Base-by-base conservation (phyloP, 2,888 invertebrate species). In the Athrips mouffetella region DNA sequence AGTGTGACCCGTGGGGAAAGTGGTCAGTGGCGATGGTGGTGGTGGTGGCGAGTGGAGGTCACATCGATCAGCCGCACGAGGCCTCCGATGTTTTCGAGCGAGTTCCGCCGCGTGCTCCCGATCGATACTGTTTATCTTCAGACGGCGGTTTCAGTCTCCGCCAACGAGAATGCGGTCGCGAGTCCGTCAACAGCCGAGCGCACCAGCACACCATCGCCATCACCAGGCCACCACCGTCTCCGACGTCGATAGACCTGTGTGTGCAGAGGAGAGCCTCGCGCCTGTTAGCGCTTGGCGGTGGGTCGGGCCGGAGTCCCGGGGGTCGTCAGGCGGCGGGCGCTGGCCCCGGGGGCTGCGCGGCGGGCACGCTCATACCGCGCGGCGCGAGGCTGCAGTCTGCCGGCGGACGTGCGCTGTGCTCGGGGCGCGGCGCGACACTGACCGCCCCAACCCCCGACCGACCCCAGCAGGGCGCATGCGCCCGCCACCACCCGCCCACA, bases 41-140 rank as follows among this genome's bases (percentile, higher is more conserved):
- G 13, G 7, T 7, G 33, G 13, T n/a, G 20, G 18, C 6, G 20
- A 15, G 4, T 6, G 49, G 53, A 54, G 45, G 50, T 46, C 52
- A 49, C 49, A 50, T 47, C 51, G 51, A 53, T 50, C 52, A 47
- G 51, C n/a, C n/a, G 49, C 35, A 37, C 31, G 37, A 35, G 33
- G 40, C 33, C 29, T 29, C 21, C 29, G 29, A 42, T 42, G 42
- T 42, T 46, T 31, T 29, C 42, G 33, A 13, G 45, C 10, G 37
- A 25, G 51, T 40, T 35, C 37, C 5, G 46, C 35, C 29, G 40
- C 47, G 42, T 41, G 52, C 33, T 11, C 27, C 18, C 33, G 46
- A 23, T 35, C 37, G 46, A 42, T 42, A 42, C 39, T 29, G 23
- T 15, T 20, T 33, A 25, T 27, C 21, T 21, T 21, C 15, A n/a